Evolutionary conservation across 2,113 vertebrate species (phyloP).

Genomic region (Cyrtonyx montezumae): DNA sequence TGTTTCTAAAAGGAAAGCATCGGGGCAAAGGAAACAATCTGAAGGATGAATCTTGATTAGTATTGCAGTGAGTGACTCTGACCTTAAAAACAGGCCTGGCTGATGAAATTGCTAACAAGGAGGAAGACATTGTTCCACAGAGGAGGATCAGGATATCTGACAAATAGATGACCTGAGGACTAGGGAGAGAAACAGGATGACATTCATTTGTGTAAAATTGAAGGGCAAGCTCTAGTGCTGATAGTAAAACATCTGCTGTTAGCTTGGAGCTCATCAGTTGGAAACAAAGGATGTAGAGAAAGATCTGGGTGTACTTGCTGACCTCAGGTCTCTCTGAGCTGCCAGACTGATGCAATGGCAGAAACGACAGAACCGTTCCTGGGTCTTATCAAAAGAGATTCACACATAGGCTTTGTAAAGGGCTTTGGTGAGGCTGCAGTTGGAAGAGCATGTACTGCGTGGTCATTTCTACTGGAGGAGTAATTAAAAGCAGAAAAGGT

Average conservation of each 20-base stretch:
- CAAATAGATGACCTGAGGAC: conserved; percentile 14
- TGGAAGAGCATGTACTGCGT: conserved; percentile 5
- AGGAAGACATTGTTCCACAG: conserved; percentile 12
- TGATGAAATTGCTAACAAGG: not conserved
- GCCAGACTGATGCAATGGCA: conserved; percentile 47
- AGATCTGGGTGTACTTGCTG: conserved; percentile 56
- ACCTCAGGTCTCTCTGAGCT: conserved; percentile 33
- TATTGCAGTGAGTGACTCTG: not conserved
- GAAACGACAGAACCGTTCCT: conserved; percentile 22
- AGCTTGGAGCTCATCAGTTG: conserved; percentile 40
- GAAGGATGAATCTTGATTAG: conserved; percentile 9
- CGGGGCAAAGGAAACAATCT: not conserved
- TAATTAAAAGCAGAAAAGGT: conserved; percentile 50
- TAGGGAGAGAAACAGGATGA: conserved; percentile 43
- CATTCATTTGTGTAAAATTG: not conserved
- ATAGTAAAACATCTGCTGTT: conserved; percentile 57
- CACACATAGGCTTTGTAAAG: not conserved
- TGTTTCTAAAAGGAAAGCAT: not conserved
- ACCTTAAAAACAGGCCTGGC: conserved; percentile 10
- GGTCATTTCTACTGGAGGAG: not conserved
- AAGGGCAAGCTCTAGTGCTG: conserved; percentile 12
- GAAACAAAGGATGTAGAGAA: conserved; percentile 37
- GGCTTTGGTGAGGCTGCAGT: not conserved
- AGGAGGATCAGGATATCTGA: not conserved
- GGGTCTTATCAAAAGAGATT: conserved; percentile 49